These are phyloP conservation scores for Acholoe squamosa DNA, from an alignment of 2,888 invertebrate species.

Conservation along the genomic window DNA sequence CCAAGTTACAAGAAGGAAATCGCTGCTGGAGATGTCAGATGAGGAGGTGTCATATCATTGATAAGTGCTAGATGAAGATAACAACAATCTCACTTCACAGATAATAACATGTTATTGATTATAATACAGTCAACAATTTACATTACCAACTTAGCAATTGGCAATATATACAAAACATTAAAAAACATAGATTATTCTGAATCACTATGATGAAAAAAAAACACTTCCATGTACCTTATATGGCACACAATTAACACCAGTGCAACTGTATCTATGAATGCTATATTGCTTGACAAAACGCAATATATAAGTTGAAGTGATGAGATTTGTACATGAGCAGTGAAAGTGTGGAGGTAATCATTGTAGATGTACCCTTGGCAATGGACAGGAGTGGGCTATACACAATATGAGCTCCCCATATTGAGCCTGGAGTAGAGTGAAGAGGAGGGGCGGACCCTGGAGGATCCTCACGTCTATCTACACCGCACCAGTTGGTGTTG, in stretches of 20 bases:
- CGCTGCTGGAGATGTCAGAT: not conserved
- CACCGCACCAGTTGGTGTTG: not conserved
- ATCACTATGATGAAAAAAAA: too few species aligned
- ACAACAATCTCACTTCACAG: not conserved
- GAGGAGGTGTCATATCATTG: slow-evolving; percentile 38
- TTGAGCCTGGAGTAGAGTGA: not conserved
- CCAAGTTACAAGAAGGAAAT: slow-evolving; percentile 37
- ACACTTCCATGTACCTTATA: too few species aligned
- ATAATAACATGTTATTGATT: not conserved
- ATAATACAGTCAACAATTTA: too few species aligned
- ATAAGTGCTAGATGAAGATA: not conserved
- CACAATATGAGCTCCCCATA: not conserved
- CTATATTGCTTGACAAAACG: too few species aligned
- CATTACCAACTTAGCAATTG: too few species aligned
- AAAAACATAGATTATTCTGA: too few species aligned
- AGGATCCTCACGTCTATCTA: slow-evolving; percentile 1
- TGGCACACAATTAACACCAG: too few species aligned
- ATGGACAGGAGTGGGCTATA: not conserved
- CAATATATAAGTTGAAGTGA: too few species aligned
- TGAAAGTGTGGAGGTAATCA: not conserved
- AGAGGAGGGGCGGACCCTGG: slow-evolving; percentile 18
- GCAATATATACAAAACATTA: too few species aligned
- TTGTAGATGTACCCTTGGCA: too few species aligned
- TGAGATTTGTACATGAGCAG: not conserved
- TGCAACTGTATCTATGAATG: too few species aligned